Evolutionary conservation across 2,888 invertebrate genomes (phyloP), one percentile per base, ranked within the genome.

Genomic region (Pharmacophagus antenor): DNA sequence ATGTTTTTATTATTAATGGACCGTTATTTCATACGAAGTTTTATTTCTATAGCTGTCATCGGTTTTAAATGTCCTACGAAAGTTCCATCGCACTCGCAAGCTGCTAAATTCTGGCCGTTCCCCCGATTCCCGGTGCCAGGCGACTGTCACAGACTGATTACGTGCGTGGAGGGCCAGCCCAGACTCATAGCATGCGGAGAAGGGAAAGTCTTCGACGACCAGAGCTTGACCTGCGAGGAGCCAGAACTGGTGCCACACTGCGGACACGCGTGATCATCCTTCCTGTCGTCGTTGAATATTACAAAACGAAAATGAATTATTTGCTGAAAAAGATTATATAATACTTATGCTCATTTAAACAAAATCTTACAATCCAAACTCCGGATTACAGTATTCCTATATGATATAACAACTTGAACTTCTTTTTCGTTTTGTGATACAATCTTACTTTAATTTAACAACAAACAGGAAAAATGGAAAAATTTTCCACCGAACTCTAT

Each of bases 11-110:
- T n/a, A n/a, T n/a, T n/a, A n/a, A n/a, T n/a, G n/a, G n/a, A n/a
- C n/a, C n/a, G n/a, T n/a, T n/a, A n/a, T n/a, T n/a, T n/a, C n/a
- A n/a, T n/a, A n/a, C n/a, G n/a, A n/a, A n/a, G n/a, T 51, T 12
- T 67, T 68, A 62, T 20, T 53, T 70, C 82, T 82, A 63, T 88
- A 95, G 96, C 95, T 72, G 95, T 98, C 61, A 95, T 97, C 63
- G 97, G 97, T 57, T 98, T 98, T 93, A 96, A 96, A 75, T 98
- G 98, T 80, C 98, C 98, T 27, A 93, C 94, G 2, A 96, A 96
- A 79, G 94, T 97, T 49, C 95, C 96, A 31, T 93, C 95, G 5
- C 93, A 95, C 77, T 94, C 95, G 17, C 93, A 95, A 61, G 94
- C 97, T 4, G 96, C 97, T 55, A 96, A 95, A 80, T 98, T 97